Evolutionary conservation across 1,140 invertebrate genomes (phyloP), one percentile per base, ranked within the genome.

Genomic region (Brachionus sp.): DNA sequence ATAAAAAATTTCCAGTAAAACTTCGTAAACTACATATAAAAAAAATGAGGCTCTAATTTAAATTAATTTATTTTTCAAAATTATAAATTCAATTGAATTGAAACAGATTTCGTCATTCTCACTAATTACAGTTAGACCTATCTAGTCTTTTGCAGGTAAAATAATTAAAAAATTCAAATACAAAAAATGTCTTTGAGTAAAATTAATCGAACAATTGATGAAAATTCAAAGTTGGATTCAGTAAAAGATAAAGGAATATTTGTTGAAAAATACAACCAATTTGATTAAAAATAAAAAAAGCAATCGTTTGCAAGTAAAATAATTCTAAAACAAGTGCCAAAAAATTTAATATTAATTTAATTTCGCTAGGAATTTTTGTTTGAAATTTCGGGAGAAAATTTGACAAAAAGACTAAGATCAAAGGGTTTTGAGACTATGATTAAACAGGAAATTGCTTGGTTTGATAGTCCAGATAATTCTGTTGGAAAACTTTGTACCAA

Each of bases 361-460:
- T 33, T 13, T 39, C 16, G 35, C 39, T 37, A 75, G 68, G 73
- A 62, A 37, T 35, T 25, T 29, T 25, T 83, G 29, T 83, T 83
- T 64, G 66, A 39, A 73, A 75, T 83, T 10, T 83, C 82, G 0
- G 87, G 90, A 3, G 90, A 90, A 82, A 82, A 89, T 68, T 92
- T 95, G 89, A 92, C 94, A 19, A 91, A 91, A 64, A 90, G 92
- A 86, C 91, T 95, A 19, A 46, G 83, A 42, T 64, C 83, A 85
- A 89, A 90, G 85, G 95, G 94, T 86, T 89, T 95, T 16, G 89
- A 91, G 85, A 90, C 93, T 6, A 92, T 95, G 0, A 88, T 97
- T 4, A 91, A 93, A 12, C 95, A 97, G 88, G 94, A 97, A 85
- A 94, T 97, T 86, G 90, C 92, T 37, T 97, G 95, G 95, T 96